Conservation (phyloP, 2,113 vertebrate species). For the Dipodomys stephensi region DNA sequence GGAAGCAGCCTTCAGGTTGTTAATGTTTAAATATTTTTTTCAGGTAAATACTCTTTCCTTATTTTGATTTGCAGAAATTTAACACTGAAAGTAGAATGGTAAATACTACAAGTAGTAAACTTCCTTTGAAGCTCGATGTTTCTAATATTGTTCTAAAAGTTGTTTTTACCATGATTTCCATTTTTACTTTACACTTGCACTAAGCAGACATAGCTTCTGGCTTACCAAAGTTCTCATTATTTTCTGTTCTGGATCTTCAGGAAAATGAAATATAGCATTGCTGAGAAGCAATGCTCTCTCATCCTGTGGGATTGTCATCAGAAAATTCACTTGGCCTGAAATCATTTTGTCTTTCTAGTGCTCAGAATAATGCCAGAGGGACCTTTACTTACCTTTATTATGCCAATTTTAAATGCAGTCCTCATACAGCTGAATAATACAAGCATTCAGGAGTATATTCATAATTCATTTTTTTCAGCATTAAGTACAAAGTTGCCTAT, state of each 20-base stretch:
- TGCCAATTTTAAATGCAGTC: slow-evolving; percentile 23
- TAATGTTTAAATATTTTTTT: background rate
- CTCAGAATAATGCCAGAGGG: background rate
- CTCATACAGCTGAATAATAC: background rate
- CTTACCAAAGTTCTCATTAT: background rate
- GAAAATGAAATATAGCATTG: slow-evolving; percentile 50
- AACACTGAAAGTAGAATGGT: background rate
- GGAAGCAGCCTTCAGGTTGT: background rate
- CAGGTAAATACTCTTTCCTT: background rate
- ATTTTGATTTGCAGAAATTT: background rate
- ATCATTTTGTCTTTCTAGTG: slow-evolving; percentile 33
- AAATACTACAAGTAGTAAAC: background rate
- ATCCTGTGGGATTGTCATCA: slow-evolving; percentile 21
- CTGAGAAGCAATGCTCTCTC: background rate
- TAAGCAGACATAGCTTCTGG: background rate
- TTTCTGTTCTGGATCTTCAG: slow-evolving; percentile 45
- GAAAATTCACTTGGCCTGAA: slow-evolving; percentile 23
- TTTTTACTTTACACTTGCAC: background rate
- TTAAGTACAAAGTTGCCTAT: background rate
- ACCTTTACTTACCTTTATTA: slow-evolving; percentile 43
- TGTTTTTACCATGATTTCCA: background rate
- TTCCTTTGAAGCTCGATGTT: background rate
- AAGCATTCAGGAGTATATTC: slow-evolving; percentile 25
- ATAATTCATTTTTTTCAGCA: slow-evolving; percentile 29
- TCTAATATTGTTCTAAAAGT: background rate